Evolutionary conservation across 2,888 invertebrate genomes (phyloP).

Genomic region (Acanthopleura granulata): DNA sequence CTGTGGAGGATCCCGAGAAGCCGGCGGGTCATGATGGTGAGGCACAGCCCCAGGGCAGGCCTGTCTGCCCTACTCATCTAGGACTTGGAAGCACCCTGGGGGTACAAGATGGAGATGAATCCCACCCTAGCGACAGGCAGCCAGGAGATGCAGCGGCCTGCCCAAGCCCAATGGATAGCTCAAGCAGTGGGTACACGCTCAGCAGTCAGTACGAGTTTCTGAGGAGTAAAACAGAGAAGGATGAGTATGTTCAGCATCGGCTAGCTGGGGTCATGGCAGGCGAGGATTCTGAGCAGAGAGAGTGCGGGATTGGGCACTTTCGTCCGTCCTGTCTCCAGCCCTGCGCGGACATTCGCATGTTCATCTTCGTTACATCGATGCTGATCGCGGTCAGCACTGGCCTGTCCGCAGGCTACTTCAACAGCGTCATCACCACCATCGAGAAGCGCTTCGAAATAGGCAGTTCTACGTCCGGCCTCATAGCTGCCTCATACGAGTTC

Average conservation of each 20-base stretch:
- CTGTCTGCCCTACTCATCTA: too few species aligned
- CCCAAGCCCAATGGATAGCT: slow-evolving; percentile 35
- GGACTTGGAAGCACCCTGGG: too few species aligned
- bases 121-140: not conserved
- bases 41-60: too few species aligned
- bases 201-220: slow-evolving; percentile 49
- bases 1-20: too few species aligned
- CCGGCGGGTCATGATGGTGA: too few species aligned
- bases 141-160: not conserved
- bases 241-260: slow-evolving; percentile 42
- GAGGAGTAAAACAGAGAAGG: slow-evolving; percentile 41
- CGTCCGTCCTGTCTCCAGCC: slow-evolving; percentile 87
- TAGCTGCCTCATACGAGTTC: slow-evolving; percentile 91
- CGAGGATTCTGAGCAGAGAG: slow-evolving; percentile 69
- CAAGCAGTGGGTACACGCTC: slow-evolving; percentile 52
- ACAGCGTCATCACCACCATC: slow-evolving; percentile 90
- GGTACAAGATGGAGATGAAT: too few species aligned
- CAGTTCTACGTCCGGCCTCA: slow-evolving; percentile 90
- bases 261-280: slow-evolving; percentile 27
- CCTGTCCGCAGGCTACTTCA: slow-evolving; percentile 67
- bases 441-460: slow-evolving; percentile 94
- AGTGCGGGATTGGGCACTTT: slow-evolving; percentile 90
- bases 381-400: slow-evolving; percentile 64
- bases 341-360: slow-evolving; percentile 87
- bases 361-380: slow-evolving; percentile 65